Percentiles rank a stretch among this genome's conserved stretches.
These are phyloP conservation scores for Idris sp. DNA, from an alignment of 1,140 invertebrate species.

Conservation along the genomic window DNA sequence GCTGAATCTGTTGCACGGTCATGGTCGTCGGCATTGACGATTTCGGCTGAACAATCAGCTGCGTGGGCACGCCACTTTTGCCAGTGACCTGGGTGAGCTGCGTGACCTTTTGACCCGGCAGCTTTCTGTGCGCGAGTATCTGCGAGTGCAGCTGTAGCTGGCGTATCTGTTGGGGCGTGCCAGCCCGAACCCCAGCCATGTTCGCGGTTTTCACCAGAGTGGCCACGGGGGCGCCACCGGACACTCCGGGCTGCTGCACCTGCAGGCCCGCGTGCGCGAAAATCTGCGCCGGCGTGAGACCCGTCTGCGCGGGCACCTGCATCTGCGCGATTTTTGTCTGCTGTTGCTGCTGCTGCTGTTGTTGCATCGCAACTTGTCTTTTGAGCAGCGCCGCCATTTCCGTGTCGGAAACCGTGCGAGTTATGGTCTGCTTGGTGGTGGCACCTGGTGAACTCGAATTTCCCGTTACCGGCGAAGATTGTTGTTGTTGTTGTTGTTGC, in stretches of 20 bases:
- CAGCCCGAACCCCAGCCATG: conserved; percentile 77
- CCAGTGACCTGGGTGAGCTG: conserved; percentile 79
- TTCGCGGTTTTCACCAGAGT: conserved; percentile 82
- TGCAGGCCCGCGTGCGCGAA: conserved; percentile 80
- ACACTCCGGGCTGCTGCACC: conserved; percentile 77
- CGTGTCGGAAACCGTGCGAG: conserved; percentile 81
- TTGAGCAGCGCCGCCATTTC: conserved; percentile 86
- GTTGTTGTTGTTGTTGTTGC: conserved; percentile 65
- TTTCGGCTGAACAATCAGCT: conserved; percentile 84
- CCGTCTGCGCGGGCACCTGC: conserved; percentile 74
- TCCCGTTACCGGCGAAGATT: conserved; percentile 70
- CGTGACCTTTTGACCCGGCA: conserved; percentile 81
- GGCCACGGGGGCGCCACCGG: conserved; percentile 75
- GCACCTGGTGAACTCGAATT: conserved; percentile 68
- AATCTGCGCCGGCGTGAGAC: conserved; percentile 78
- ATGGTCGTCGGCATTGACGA: conserved; percentile 81
- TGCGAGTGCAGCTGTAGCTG: conserved; percentile 85
- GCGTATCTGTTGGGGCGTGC: conserved; percentile 82
- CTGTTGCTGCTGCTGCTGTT: conserved; percentile 80
- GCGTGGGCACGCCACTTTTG: conserved; percentile 79
- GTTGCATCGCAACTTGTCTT: conserved; percentile 80
- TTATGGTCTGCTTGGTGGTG: conserved; percentile 77
- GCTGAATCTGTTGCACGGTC: conserved; percentile 88
- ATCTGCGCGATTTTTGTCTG: conserved; percentile 78
- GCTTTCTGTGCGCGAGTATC: conserved; percentile 81